Percentiles rank a stretch among this genome's conserved stretches.
Evolutionary conservation across 2,888 invertebrate species (phyloP).

Genomic region (Ellobium chinense): DNA sequence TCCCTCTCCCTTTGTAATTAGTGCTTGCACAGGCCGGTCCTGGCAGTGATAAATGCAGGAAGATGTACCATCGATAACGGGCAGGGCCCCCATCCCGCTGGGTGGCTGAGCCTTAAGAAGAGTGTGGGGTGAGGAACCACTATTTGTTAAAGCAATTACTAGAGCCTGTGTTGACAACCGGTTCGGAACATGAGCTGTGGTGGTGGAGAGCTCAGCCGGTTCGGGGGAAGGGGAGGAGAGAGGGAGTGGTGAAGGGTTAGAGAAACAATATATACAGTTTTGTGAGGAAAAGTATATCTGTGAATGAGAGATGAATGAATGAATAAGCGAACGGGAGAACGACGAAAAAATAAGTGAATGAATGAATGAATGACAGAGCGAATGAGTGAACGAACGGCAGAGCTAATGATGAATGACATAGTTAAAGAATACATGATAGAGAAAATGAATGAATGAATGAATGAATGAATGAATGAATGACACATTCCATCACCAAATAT

Average conservation of each 20-base stretch:
- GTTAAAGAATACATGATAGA: background rate
- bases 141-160: slow-evolving; percentile 44
- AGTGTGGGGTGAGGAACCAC: too few species aligned
- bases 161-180: slow-evolving; percentile 18
- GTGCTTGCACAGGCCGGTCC: background rate
- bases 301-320: background rate
- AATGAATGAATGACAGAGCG: background rate
- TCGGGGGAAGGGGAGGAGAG: background rate
- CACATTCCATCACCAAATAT: too few species aligned
- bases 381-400: background rate
- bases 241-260: too few species aligned
- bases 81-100: background rate
- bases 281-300: background rate
- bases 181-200: slow-evolving; percentile 7
- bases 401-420: background rate
- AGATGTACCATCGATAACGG: slow-evolving; percentile 31
- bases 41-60: slow-evolving; percentile 38
- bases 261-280: background rate
- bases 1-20: slow-evolving; percentile 30
- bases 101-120: too few species aligned
- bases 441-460: background rate
- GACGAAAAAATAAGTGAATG: background rate
- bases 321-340: background rate
- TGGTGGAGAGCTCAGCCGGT: too few species aligned
- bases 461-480: background rate